phyloP scores from a whole-genome alignment of 2,888 invertebrate species.

The Aphodius sticticus region DNA sequence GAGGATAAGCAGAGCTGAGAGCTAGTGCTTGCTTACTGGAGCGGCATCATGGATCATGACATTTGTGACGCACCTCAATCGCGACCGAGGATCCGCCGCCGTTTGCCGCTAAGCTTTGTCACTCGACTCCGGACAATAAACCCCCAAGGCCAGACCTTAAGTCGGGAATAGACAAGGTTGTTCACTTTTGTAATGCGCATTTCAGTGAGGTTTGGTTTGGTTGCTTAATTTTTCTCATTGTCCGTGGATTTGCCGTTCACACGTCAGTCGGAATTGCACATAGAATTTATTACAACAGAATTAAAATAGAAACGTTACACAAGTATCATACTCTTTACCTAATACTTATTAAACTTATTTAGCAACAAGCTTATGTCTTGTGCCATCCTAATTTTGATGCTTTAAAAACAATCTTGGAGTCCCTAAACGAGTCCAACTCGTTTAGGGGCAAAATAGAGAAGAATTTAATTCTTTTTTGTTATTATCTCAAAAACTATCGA shows the following conservation, averaged over 20 bases:
- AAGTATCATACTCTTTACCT: no score
- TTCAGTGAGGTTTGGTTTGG: not conserved
- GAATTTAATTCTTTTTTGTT: no score
- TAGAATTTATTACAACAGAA: not conserved
- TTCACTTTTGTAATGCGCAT: not conserved
- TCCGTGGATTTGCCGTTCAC: not conserved
- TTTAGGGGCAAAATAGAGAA: no score
- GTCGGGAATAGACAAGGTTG: conserved; percentile 4
- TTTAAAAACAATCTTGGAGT: no score
- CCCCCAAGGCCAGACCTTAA: not conserved
- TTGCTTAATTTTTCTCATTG: not conserved
- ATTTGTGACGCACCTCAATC: not conserved
- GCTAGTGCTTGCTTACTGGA: not conserved
- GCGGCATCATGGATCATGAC: not conserved
- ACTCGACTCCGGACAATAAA: not conserved
- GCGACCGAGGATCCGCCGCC: not conserved
- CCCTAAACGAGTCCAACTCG: no score
- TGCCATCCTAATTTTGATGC: no score
- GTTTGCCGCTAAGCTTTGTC: not conserved
- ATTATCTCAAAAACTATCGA: no score
- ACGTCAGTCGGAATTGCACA: not conserved
- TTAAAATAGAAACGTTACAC: not conserved
- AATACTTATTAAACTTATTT: no score
- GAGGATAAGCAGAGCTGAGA: no score
- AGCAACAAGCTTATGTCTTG: no score